Evolutionary conservation across 64 coral and sea anemone species (phyloP).

Genomic region (Porites lutea): DNA sequence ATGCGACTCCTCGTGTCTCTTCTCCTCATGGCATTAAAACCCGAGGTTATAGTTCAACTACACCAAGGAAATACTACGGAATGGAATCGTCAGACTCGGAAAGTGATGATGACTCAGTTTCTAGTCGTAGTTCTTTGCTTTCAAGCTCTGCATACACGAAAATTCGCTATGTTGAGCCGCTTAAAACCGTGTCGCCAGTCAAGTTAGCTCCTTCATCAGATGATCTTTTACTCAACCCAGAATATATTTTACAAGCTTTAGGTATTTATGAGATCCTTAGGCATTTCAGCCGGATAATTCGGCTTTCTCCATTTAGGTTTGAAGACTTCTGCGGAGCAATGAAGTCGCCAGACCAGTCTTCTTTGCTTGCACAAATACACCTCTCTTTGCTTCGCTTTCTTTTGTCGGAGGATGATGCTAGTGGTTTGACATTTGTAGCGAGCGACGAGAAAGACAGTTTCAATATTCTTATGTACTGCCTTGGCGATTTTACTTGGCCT

Average conservation of each 20-base stretch:
- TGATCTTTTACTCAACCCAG: slow-evolving; percentile 81
- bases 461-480: slow-evolving; percentile 87
- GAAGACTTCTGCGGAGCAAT: slow-evolving; percentile 95
- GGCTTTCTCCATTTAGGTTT: slow-evolving; percentile 92
- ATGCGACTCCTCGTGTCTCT: slow-evolving; percentile 63
- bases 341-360: slow-evolving; percentile 75
- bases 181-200: slow-evolving; percentile 78
- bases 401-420: slow-evolving; percentile 92
- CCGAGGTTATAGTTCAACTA: slow-evolving; percentile 63
- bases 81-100: slow-evolving; percentile 75
- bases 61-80: slow-evolving; percentile 63
- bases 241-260: slow-evolving; percentile 83
- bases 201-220: slow-evolving; percentile 87
- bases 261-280: slow-evolving; percentile 96
- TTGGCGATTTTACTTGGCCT: slow-evolving; percentile 97
- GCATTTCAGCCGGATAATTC: slow-evolving; percentile 90
- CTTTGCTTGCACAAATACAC: slow-evolving; percentile 93
- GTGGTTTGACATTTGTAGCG: slow-evolving; percentile 91
- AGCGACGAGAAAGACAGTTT: slow-evolving; percentile 98
- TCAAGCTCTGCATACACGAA: slow-evolving; percentile 60
- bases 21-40: slow-evolving; percentile 79
- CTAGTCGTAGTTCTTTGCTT: slow-evolving; percentile 83
- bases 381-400: slow-evolving; percentile 87
- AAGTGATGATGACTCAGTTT: slow-evolving; percentile 92
- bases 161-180: slow-evolving; percentile 76